A percentile compares a stretch with the other conserved stretches of the same genome.
Evolutionary conservation across 1,140 invertebrate genomes (phyloP).

Genomic region (Nomia melanderi): DNA sequence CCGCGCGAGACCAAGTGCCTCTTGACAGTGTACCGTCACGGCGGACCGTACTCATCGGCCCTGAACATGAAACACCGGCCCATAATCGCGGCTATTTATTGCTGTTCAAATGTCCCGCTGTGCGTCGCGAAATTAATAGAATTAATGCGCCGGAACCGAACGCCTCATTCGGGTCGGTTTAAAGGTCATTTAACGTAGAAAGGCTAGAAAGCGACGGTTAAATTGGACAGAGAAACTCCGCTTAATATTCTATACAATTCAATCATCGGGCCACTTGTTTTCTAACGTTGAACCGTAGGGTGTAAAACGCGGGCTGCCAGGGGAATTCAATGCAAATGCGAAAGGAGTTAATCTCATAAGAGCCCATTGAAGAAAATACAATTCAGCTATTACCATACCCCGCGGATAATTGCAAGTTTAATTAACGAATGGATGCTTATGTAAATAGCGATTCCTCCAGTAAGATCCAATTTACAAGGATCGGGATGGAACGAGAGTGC

Average conservation of each 20-base stretch:
- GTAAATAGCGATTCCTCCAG: too few species aligned
- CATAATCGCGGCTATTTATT: neutral
- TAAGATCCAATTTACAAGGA: too few species aligned
- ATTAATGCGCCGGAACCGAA: neutral
- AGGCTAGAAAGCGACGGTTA: neutral
- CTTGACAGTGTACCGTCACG: neutral
- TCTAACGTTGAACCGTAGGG: too few species aligned
- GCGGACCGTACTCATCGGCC: neutral
- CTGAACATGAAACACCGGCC: slow-evolving; percentile 1
- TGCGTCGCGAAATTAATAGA: neutral
- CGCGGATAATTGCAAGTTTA: too few species aligned
- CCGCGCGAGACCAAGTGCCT: neutral
- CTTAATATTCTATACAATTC: neutral
- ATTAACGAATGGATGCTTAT: too few species aligned
- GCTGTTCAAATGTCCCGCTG: neutral
- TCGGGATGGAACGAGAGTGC: too few species aligned
- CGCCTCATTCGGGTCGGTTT: neutral
- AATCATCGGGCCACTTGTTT: neutral
- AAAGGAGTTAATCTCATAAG: too few species aligned
- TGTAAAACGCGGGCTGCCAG: too few species aligned
- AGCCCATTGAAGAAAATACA: too few species aligned
- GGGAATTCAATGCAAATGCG: too few species aligned
- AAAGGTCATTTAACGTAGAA: neutral
- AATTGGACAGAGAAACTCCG: neutral
- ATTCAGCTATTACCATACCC: too few species aligned